Evolutionary conservation across 53 echinoderm and acorn worm genomes (phyloP).

Genomic region (Stichopus horrens): DNA sequence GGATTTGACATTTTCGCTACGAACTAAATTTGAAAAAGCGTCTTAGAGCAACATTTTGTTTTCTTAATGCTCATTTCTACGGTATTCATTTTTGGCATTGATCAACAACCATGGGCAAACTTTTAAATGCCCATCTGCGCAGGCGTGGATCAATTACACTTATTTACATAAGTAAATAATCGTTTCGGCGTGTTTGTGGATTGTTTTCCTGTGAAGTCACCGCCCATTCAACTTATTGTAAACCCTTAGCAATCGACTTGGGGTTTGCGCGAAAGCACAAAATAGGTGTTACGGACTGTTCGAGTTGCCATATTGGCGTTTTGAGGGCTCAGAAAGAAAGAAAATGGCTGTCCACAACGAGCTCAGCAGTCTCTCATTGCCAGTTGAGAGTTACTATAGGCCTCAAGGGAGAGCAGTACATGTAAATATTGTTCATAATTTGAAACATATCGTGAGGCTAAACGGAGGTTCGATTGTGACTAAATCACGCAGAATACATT

Average conservation of each 20-base stretch:
- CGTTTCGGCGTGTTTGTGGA: slow-evolving; percentile 63
- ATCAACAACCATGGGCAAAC: slow-evolving; percentile 41
- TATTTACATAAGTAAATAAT: slow-evolving; percentile 99
- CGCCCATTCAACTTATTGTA: slow-evolving; percentile 48
- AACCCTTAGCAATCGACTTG: background rate
- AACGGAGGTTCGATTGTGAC: too few relatives aligned
- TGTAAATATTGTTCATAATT: too few relatives aligned
- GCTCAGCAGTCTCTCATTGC: too few relatives aligned
- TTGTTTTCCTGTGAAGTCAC: slow-evolving; percentile 67
- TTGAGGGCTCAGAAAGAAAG: background rate
- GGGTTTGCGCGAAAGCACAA: background rate
- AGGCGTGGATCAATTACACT: slow-evolving; percentile 95
- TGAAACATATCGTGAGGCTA: too few relatives aligned
- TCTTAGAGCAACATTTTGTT: background rate
- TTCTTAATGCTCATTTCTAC: background rate
- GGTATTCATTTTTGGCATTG: slow-evolving; percentile 15
- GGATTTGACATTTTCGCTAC: too few relatives aligned
- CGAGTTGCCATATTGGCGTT: background rate
- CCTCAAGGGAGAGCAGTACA: too few relatives aligned
- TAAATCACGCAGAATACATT: too few relatives aligned
- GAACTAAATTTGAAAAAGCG: too few relatives aligned
- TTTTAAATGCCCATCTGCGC: slow-evolving; percentile 84
- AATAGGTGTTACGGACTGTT: background rate
- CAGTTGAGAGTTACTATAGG: too few relatives aligned
- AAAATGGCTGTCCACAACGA: too few relatives aligned